These are phyloP conservation scores for Dolomedes plantarius DNA, from an alignment of 2,888 invertebrate species.

Conservation along the genomic window DNA sequence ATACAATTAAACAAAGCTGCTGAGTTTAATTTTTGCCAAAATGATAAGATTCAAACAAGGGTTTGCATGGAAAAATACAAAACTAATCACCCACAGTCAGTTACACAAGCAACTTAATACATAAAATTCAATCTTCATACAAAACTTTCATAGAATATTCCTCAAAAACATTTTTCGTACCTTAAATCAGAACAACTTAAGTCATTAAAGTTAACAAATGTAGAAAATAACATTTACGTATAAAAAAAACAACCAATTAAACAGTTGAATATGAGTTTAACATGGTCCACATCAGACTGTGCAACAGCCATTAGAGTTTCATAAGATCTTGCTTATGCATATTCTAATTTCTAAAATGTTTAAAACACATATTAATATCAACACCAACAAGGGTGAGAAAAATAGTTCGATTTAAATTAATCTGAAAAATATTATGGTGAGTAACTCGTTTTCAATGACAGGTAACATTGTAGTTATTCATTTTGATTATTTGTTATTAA, in stretches of 20 bases:
- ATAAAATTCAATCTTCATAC: background rate
- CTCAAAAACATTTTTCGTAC: background rate
- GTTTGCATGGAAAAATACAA: too few relatives aligned
- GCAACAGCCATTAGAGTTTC: background rate
- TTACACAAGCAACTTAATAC: background rate
- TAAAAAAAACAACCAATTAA: background rate
- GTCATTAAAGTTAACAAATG: background rate
- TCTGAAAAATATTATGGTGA: too few relatives aligned
- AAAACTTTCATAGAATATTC: background rate
- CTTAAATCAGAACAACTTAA: background rate
- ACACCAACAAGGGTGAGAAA: too few relatives aligned
- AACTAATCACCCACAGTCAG: too few relatives aligned
- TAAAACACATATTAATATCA: background rate
- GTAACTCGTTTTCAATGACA: too few relatives aligned
- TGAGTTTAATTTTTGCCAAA: background rate
- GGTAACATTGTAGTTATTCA: too few relatives aligned
- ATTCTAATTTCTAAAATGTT: background rate
- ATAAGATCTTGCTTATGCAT: background rate
- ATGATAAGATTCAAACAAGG: background rate
- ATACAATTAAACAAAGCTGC: conserved; percentile 6
- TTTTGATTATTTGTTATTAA: too few relatives aligned
- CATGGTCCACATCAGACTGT: conserved; percentile 9
- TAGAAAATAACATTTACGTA: background rate
- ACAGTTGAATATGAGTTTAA: background rate
- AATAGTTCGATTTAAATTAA: too few relatives aligned